Evolutionary conservation across 2,797 vertebrate species (phyloP).

Genomic region (Syngnathus acus): DNA sequence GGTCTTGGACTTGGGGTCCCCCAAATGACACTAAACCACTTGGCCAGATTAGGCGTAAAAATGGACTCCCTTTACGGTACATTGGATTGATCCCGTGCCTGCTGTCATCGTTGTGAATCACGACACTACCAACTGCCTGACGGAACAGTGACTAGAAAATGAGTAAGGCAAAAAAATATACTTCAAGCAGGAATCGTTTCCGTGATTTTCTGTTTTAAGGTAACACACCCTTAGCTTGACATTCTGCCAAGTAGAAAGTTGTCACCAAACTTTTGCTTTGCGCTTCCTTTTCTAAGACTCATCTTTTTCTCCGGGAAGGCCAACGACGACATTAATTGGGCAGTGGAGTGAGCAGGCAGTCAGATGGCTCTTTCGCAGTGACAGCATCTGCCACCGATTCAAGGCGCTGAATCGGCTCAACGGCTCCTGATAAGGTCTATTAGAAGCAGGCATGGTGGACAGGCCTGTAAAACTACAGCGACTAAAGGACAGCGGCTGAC

Average conservation of each 20-base stretch:
- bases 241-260: not conserved
- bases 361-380: conserved; percentile 26
- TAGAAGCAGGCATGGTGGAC: conserved; percentile 26
- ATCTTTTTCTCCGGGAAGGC: conserved; percentile 4
- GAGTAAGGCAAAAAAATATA: not conserved
- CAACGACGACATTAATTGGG: conserved; percentile 13
- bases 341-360: conserved; percentile 22
- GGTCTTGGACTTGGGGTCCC: too few species aligned
- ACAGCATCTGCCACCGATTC: conserved; percentile 12
- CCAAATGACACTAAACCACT: not conserved
- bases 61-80: not conserved
- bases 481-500: conserved; percentile 16
- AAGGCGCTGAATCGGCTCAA: conserved; percentile 28
- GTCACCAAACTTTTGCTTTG: conserved; percentile 1
- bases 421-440: conserved; percentile 31
- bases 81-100: not conserved
- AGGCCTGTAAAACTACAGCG: conserved; percentile 19
- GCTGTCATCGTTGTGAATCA: not conserved
- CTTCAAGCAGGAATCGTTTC: not conserved
- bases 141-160: not conserved
- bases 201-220: not conserved
- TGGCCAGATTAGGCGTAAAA: not conserved
- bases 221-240: not conserved
- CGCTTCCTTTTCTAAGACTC: not conserved
- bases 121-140: not conserved